A percentile compares a stretch with the other conserved stretches of the same genome.
phyloP scores from a whole-genome alignment of 2,888 invertebrate genomes.

The Stenodema calcarata region DNA sequence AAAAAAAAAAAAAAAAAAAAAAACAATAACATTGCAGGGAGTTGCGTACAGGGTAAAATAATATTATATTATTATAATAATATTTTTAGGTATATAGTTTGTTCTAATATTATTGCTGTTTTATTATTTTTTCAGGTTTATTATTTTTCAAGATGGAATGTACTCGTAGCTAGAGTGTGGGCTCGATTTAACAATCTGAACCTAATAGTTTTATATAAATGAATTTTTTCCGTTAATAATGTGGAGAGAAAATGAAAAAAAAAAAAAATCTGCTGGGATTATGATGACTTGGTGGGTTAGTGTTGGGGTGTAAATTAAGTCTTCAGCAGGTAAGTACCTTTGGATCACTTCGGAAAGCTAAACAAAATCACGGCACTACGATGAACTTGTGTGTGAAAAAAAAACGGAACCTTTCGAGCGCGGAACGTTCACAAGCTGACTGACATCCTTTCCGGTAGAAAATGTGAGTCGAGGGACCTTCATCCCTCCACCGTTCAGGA shows the following conservation, averaged over 20 bases:
- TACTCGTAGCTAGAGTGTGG: too few species aligned
- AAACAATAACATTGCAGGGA: too few species aligned
- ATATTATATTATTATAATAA: too few species aligned
- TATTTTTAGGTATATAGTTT: too few species aligned
- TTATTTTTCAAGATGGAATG: too few species aligned
- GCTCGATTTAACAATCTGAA: too few species aligned
- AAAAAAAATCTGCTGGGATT: too few species aligned
- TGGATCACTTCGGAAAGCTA: not conserved
- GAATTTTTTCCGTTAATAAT: not conserved
- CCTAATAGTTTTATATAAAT: too few species aligned
- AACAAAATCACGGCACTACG: not conserved
- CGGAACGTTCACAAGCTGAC: conserved; percentile 10
- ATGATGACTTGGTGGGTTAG: not conserved
- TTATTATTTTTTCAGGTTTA: too few species aligned
- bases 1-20: too few species aligned
- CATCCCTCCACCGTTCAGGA: not conserved
- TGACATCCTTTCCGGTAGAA: conserved; percentile 42
- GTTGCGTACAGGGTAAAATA: too few species aligned
- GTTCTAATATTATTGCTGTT: too few species aligned
- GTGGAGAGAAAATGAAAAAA: not conserved
- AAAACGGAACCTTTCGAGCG: conserved; percentile 28
- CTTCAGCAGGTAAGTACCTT: not conserved
- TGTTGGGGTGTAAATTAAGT: not conserved
- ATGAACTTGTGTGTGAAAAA: not conserved
- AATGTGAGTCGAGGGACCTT: conserved; percentile 16